A percentile compares a stretch with the other conserved stretches of the same genome.
Conservation (phyloP, 2,888 invertebrate species). For the Oxystoma pomonae region DNA sequence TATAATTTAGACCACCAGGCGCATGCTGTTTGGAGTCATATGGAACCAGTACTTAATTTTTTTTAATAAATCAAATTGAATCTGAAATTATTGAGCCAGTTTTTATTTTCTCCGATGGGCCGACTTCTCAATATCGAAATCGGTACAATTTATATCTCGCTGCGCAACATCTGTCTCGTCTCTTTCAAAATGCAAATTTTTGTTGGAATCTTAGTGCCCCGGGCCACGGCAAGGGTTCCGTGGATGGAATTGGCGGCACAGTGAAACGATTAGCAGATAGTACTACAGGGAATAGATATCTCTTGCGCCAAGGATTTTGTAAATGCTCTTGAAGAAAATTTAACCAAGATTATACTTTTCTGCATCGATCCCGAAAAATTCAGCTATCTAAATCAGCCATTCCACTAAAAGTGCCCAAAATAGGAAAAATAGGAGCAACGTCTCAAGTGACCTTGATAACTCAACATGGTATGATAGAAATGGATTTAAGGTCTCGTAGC, state of each 20-base stretch:
- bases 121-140: neutral
- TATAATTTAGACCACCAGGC: neutral
- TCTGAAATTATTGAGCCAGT: neutral
- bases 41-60: neutral
- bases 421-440: too few relatives aligned
- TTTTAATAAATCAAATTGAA: neutral
- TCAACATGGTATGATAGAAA: too few relatives aligned
- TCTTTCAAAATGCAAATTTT: neutral
- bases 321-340: too few relatives aligned
- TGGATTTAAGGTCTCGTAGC: too few relatives aligned
- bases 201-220: neutral
- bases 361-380: too few relatives aligned
- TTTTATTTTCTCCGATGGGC: neutral
- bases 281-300: neutral
- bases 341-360: too few relatives aligned
- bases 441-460: too few relatives aligned
- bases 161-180: neutral
- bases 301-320: neutral
- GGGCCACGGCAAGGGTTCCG: neutral
- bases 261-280: neutral
- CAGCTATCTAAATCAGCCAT: too few relatives aligned
- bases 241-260: neutral
- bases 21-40: neutral
- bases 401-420: too few relatives aligned
- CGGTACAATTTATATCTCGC: neutral